A percentile compares a stretch with the other conserved stretches of the same genome.
Evolutionary conservation across 2,888 invertebrate genomes (phyloP).

Genomic region (Parnassius orleans): DNA sequence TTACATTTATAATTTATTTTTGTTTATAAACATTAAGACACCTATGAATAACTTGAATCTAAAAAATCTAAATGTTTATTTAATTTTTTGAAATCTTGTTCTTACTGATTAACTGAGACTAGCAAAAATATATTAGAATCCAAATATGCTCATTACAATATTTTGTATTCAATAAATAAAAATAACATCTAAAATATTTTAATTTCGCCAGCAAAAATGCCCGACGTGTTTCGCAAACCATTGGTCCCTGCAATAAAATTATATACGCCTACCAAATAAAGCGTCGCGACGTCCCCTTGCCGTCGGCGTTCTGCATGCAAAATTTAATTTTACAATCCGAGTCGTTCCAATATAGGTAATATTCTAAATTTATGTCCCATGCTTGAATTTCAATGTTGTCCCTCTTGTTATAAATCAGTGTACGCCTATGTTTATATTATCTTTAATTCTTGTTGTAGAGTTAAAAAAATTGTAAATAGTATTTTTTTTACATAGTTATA

Average conservation of each 20-base stretch:
- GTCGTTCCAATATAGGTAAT: slow-evolving; percentile 78
- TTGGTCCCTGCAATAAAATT: slow-evolving; percentile 79
- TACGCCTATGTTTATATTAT: slow-evolving; percentile 34
- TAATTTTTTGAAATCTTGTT: too few relatives aligned
- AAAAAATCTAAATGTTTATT: too few relatives aligned
- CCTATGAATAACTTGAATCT: too few relatives aligned
- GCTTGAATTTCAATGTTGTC: slow-evolving; percentile 66
- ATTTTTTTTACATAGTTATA: background rate
- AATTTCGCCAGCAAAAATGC: slow-evolving; percentile 41
- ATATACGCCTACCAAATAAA: slow-evolving; percentile 81
- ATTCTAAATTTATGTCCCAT: slow-evolving; percentile 75
- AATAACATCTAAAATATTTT: slow-evolving; percentile 29
- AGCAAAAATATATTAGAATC: background rate
- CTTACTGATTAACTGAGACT: background rate
- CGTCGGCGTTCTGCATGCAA: slow-evolving; percentile 74
- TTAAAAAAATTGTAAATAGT: too few relatives aligned
- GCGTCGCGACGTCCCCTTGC: slow-evolving; percentile 52
- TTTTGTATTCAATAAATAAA: slow-evolving; percentile 1
- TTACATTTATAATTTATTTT: too few relatives aligned
- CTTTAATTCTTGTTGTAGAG: background rate
- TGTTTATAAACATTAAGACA: too few relatives aligned
- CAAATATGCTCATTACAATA: slow-evolving; percentile 4
- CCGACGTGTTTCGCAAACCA: slow-evolving; percentile 71
- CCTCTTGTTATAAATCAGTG: slow-evolving; percentile 60
- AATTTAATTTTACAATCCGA: slow-evolving; percentile 79